These are phyloP conservation scores for Gymnorhina tibicen DNA, from an alignment of 2,113 vertebrate genomes.

Conservation along the genomic window DNA sequence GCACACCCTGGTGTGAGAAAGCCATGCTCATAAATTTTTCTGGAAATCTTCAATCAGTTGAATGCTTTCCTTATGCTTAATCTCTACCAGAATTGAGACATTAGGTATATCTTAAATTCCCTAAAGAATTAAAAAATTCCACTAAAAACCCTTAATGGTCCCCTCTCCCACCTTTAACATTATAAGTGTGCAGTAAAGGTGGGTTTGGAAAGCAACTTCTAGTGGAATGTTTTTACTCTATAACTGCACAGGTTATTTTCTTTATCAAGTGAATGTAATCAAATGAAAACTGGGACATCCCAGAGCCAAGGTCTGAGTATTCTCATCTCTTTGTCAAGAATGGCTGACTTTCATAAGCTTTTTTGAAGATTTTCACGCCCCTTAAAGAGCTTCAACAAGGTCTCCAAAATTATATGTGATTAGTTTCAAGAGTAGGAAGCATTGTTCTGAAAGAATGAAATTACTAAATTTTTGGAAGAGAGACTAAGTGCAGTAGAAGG, in stretches of 20 bases:
- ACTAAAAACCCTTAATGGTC: rapidly evolving
- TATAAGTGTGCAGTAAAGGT: not conserved
- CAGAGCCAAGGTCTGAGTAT: not conserved
- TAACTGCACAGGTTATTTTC: not conserved
- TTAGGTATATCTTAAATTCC: not conserved
- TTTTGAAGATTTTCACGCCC: not conserved
- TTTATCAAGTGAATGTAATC: not conserved
- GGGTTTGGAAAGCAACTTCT: not conserved
- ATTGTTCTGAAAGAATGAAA: not conserved
- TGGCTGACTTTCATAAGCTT: not conserved
- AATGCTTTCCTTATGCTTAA: not conserved
- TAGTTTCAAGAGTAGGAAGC: not conserved
- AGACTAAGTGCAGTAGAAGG: not conserved
- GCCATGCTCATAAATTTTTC: not conserved
- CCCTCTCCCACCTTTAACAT: rapidly evolving
- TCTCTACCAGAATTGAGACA: not conserved
- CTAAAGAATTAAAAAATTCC: not conserved
- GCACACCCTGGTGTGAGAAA: not conserved
- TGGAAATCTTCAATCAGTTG: not conserved
- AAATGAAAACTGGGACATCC: not conserved
- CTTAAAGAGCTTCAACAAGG: not conserved
- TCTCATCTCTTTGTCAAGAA: not conserved
- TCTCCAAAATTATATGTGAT: not conserved
- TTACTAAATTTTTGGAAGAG: not conserved
- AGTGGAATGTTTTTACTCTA: not conserved